Evolutionary conservation across 2,113 vertebrate genomes (phyloP).

Genomic region (Elanoides forficatus): DNA sequence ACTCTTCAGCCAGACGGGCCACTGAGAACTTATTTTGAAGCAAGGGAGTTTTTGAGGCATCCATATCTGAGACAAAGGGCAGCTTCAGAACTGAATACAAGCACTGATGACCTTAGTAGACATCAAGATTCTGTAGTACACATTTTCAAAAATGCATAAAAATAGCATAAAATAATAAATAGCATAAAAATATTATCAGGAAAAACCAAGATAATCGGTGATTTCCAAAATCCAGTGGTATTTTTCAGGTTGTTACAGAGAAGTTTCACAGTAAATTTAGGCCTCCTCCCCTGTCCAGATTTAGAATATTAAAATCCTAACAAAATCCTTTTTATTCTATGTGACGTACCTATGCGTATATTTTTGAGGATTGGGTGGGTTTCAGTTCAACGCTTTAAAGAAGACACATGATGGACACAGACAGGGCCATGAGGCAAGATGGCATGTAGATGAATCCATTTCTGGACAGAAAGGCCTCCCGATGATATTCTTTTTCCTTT

Average conservation of each 20-base stretch:
- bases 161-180: no score
- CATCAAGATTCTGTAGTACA: background rate
- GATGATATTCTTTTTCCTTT: background rate
- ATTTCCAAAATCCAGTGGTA: background rate
- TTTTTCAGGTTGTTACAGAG: background rate
- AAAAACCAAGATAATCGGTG: background rate
- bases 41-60: conserved; percentile 27
- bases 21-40: conserved; percentile 61
- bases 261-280: background rate
- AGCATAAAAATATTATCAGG: background rate
- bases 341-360: background rate
- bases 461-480: background rate
- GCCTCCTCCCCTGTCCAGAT: background rate
- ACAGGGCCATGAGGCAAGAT: background rate
- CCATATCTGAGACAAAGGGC: conserved; percentile 24
- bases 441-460: background rate
- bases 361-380: background rate
- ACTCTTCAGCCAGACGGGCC: conserved; percentile 75
- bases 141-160: background rate
- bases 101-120: background rate
- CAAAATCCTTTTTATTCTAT: background rate
- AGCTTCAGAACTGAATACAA: background rate
- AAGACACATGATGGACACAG: background rate
- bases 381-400: background rate
- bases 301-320: background rate